Evolutionary conservation across 1,140 invertebrate species (phyloP), one percentile per base, ranked within the genome.

Genomic region (Colletes latitarsis): DNA sequence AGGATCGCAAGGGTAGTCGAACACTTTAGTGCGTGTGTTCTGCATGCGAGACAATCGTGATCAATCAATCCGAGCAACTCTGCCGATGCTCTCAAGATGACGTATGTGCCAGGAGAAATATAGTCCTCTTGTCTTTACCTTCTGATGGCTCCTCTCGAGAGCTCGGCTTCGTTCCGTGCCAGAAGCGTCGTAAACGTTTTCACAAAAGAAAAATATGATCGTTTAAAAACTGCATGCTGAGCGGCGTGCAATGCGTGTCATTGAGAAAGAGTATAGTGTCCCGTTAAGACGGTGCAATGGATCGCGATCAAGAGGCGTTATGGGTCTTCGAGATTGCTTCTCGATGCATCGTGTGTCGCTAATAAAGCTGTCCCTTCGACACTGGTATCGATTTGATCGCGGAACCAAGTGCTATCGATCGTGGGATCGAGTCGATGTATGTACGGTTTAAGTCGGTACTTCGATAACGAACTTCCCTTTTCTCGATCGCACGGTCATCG

Each of bases 11-110:
- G n/a, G 53, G 9, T 12, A 43, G 49, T 72, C 19, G n/a, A 81
- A 67, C 58, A 57, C 12, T 69, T 43, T 52, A 57, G 60, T 77
- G 49, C 60, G 58, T 39, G 73, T 77, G 66, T 81, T 64, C 19
- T 30, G 66, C 79, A 77, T 81, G 79, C 79, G 57, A 81, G 73
- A 53, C 58, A 60, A 80, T 73, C 63, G 78, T 75, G 71, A 75
- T 75, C n/a, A 68, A 74, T 58, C 46, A 68, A 21, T 57, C 17
- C n/a, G 78, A 80, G 71, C 78, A 67, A 49, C 52, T 80, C 62
- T 67, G 78, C 72, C 78, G 71, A 80, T 75, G 78, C 78, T 80
- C 78, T 80, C 78, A 75, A 80, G 78, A 67, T 19, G 78, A 80
- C 43, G 55, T 60, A 70, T 55, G 77, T 79, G 77, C 77, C 77